Evolutionary conservation across 2,888 invertebrate species (phyloP).

Genomic region (Rhingia rostrata): DNA sequence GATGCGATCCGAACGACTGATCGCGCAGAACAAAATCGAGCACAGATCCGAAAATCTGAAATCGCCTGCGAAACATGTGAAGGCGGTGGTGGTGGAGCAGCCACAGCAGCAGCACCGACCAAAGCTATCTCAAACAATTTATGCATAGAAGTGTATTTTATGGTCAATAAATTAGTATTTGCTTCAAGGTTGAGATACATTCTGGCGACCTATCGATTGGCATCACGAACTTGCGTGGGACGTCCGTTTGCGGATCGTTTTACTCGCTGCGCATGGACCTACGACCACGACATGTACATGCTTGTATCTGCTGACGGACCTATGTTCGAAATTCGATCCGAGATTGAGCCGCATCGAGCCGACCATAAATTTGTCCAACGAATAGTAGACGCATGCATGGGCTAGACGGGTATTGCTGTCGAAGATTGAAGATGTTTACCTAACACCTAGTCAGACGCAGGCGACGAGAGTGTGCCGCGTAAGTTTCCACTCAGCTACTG

Average conservation of each 20-base stretch:
- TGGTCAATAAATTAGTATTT: conserved; percentile 71
- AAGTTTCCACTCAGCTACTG: conserved; percentile 10
- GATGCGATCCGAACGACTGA: conserved; percentile 46
- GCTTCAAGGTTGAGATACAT: conserved; percentile 71
- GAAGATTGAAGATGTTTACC: conserved; percentile 64
- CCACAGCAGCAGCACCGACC: conserved; percentile 18
- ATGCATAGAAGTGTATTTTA: conserved; percentile 71
- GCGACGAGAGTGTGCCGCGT: conserved; percentile 17
- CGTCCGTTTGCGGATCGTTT: conserved; percentile 31
- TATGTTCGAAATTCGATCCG: conserved; percentile 59
- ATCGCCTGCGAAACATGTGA: not conserved
- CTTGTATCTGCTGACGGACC: conserved; percentile 13
- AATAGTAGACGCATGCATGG: not conserved
- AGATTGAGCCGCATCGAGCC: conserved; percentile 11
- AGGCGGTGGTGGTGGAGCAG: conserved; percentile 8
- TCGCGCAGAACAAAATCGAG: conserved; percentile 48
- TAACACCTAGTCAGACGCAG: conserved; percentile 44
- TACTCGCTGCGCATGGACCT: conserved; percentile 1
- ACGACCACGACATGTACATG: not conserved
- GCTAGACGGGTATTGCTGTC: conserved; percentile 21
- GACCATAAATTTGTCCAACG: conserved; percentile 55
- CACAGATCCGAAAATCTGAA: conserved; percentile 8
- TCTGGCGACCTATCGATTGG: conserved; percentile 71
- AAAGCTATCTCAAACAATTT: conserved; percentile 52
- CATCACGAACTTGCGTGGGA: conserved; percentile 70